Base-by-base conservation (phyloP, 2,888 invertebrate genomes). In the Tinea pellionella region DNA sequence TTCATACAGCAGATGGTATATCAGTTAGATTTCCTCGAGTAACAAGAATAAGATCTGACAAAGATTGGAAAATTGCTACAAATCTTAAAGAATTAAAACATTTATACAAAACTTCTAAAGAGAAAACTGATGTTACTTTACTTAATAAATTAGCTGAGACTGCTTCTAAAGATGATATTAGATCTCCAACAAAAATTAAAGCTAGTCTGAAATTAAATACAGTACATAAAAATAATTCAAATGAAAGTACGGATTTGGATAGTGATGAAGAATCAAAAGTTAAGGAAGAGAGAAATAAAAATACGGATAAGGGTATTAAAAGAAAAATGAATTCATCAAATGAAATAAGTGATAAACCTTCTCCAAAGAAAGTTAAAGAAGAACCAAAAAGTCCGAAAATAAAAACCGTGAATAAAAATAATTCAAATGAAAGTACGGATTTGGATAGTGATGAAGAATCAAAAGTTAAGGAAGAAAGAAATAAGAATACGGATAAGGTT, bases 11-110 rank as follows among this genome's bases (percentile, higher is more conserved):
- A 0, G 92, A 94, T 68, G 96, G 97, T 1, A 97, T 98, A 68
- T 97, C 97, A 2, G 95, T 97, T 55, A 88, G 98, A 60, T 98
- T 98, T 84, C 98, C 98, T 0, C 90, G 98, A 65, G 95, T 98
- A 0, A 93, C 94, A 0, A 89, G 89, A 65, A 91, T 96, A 63
- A 89, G 98, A 60, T 83, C 90, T 60, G 98, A 98, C 74, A 98
- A 98, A 79, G 85, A 90, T 62, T 96, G 96, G 92, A 79, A 93
- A 66, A 90, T 92, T 0, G 96, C 97, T 0, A 98, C 97, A 0
- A 92, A 90, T 69, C 81, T 98, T 59, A 81, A 90, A 18, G 94
- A 96, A 76, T 79, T 96, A 0, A 89, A 90, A 70, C 81, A 88
- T 19, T 77, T 95, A 1, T 94, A 89, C 72, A 87, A 90, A 63